Evolutionary conservation across 1,140 invertebrate species (phyloP).

Genomic region (Heliconius congener): DNA sequence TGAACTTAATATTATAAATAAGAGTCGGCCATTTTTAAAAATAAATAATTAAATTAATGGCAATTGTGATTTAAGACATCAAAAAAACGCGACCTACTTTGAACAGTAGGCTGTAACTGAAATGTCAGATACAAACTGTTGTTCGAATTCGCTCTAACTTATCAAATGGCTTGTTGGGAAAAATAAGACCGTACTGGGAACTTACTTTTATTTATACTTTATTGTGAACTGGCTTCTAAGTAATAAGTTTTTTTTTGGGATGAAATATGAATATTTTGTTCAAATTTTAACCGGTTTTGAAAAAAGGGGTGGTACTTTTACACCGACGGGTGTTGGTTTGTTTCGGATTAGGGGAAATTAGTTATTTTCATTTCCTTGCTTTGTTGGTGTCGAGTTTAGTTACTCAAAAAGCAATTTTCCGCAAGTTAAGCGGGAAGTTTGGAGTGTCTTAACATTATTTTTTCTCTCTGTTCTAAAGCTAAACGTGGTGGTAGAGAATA

Average conservation of each 20-base stretch:
- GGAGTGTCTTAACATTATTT: no score
- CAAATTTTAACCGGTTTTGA: neutral
- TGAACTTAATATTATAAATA: neutral
- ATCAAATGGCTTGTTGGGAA: constrained; percentile 15
- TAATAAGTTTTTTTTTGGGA: constrained; percentile 3
- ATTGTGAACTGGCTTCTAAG: neutral
- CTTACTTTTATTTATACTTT: constrained; percentile 7
- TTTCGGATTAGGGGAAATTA: no score
- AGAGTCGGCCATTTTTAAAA: neutral
- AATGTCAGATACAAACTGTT: constrained; percentile 23
- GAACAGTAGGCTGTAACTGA: constrained; percentile 3
- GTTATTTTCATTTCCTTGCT: no score
- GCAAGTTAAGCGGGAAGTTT: no score
- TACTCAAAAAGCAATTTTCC: no score
- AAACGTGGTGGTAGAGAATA: no score
- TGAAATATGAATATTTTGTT: neutral
- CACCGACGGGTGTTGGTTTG: neutral
- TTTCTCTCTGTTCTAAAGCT: no score
- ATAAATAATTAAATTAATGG: neutral
- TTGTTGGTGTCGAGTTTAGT: no score
- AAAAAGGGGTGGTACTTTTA: neutral
- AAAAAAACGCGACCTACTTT: constrained; percentile 8
- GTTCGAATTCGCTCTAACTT: constrained; percentile 16
- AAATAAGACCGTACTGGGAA: constrained; percentile 17
- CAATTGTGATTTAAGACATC: neutral